Evolutionary conservation across 1,140 invertebrate species (phyloP).

Genomic region (Papilio glaucus): DNA sequence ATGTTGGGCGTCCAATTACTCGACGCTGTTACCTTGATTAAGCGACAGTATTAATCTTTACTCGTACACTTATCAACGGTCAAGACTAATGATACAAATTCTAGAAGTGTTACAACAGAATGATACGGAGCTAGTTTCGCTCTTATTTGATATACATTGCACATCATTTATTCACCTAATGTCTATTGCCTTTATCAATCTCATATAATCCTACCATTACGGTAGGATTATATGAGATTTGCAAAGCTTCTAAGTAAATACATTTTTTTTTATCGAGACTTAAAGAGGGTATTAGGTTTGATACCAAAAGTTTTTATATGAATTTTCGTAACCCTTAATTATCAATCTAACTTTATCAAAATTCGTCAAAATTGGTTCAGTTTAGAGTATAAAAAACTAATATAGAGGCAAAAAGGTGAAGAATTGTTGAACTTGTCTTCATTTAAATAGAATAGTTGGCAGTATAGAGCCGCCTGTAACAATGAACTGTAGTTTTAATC

Average conservation of each 20-base stretch:
- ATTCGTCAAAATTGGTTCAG: too few species aligned
- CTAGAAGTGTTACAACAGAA: background rate
- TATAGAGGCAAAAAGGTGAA: too few species aligned
- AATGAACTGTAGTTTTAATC: constrained; percentile 8
- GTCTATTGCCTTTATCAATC: background rate
- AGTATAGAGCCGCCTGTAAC: background rate
- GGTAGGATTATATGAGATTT: too few species aligned
- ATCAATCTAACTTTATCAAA: too few species aligned
- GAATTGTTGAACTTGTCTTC: background rate
- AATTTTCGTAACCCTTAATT: too few species aligned
- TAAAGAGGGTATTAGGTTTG: too few species aligned
- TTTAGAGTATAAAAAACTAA: too few species aligned
- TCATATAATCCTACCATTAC: too few species aligned
- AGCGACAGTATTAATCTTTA: constrained; percentile 17
- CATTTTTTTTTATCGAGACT: too few species aligned
- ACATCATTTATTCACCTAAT: background rate
- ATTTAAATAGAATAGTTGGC: background rate
- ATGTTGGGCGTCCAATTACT: constrained; percentile 22
- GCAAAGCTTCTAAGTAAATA: too few species aligned
- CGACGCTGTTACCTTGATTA: constrained; percentile 23
- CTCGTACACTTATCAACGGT: constrained; percentile 17
- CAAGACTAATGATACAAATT: constrained; percentile 23
- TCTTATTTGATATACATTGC: background rate
- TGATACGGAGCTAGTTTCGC: background rate
- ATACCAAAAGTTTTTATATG: too few species aligned